Percentiles rank a stretch among this genome's conserved stretches.
These are phyloP conservation scores for Melipona beecheii DNA, from an alignment of 2,888 invertebrate genomes.

Conservation along the genomic window DNA sequence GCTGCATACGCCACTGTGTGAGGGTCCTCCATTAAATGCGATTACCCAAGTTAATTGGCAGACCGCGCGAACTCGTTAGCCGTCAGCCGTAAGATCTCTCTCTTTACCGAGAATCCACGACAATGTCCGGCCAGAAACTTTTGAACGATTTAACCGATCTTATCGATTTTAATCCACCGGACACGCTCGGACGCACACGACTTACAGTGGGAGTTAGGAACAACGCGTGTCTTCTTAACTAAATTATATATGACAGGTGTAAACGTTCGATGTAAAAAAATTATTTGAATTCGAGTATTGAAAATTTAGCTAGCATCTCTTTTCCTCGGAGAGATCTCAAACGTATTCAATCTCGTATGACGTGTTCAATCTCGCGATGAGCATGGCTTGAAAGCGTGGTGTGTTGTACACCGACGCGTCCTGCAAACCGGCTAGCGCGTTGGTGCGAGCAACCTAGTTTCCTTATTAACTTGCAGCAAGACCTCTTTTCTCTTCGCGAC, in stretches of 20 bases:
- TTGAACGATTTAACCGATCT: conserved; percentile 25
- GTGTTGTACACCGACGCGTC: conserved; percentile 59
- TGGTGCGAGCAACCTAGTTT: conserved; percentile 73
- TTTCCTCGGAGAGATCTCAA: neutral
- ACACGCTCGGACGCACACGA: conserved; percentile 1
- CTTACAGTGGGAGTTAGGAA: neutral
- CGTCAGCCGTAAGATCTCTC: conserved; percentile 62
- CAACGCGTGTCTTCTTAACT: neutral
- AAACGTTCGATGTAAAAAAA: neutral
- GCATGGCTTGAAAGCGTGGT: conserved; percentile 28
- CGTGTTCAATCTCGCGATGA: conserved; percentile 35
- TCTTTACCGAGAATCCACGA: conserved; percentile 42
- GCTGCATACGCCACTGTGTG: conserved; percentile 21
- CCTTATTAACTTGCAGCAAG: conserved; percentile 67
- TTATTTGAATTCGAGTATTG: neutral
- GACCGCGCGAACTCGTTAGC: conserved; percentile 70
- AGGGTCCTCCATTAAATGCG: conserved; percentile 65
- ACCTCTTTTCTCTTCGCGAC: conserved; percentile 61
- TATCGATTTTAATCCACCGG: conserved; percentile 26
- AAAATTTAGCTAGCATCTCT: neutral
- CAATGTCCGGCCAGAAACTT: conserved; percentile 38
- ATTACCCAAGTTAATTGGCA: conserved; percentile 75
- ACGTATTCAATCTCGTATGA: conserved; percentile 10
- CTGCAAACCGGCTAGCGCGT: conserved; percentile 67
- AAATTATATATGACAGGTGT: too few species aligned